phyloP scores from a whole-genome alignment of 2,888 invertebrate species.

The Cepaea hortensis region DNA sequence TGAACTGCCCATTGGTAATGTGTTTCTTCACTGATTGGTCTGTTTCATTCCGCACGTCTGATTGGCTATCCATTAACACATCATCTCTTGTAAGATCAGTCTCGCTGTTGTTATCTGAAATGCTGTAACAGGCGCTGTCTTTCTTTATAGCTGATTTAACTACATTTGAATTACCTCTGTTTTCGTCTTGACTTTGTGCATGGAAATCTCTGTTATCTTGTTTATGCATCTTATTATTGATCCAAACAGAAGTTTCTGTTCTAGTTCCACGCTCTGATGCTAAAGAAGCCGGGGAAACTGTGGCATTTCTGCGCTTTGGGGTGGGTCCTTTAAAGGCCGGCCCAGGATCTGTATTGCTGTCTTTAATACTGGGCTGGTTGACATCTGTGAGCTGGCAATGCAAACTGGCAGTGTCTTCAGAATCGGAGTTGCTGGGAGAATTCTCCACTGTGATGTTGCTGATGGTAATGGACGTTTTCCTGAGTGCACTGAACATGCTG shows the following conservation, averaged over 20 bases:
- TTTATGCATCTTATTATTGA: neutral
- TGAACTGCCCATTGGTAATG: constrained; percentile 14
- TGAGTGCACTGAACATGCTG: constrained; percentile 55
- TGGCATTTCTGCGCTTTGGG: constrained; percentile 36
- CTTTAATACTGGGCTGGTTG: neutral
- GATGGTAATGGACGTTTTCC: constrained; percentile 50
- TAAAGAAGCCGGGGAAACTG: constrained; percentile 22
- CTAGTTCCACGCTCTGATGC: neutral
- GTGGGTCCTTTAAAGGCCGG: neutral
- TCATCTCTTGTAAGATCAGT: constrained; percentile 31
- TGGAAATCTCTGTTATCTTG: neutral
- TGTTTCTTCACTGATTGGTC: constrained; percentile 16
- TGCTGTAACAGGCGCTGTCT: constrained; percentile 49
- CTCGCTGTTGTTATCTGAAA: constrained; percentile 41
- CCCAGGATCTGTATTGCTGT: neutral
- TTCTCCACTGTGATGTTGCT: constrained; percentile 48
- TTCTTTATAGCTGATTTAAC: constrained; percentile 36
- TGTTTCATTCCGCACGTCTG: constrained; percentile 24
- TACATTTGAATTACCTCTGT: neutral
- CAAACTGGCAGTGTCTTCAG: constrained; percentile 23
- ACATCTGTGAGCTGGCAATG: neutral
- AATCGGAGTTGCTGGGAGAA: constrained; percentile 44
- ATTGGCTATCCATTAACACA: constrained; percentile 9
- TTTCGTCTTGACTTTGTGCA: constrained; percentile 2
- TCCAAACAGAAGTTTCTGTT: neutral